Conservation (phyloP, 2,888 invertebrate genomes). For the Orgyia antiqua region DNA sequence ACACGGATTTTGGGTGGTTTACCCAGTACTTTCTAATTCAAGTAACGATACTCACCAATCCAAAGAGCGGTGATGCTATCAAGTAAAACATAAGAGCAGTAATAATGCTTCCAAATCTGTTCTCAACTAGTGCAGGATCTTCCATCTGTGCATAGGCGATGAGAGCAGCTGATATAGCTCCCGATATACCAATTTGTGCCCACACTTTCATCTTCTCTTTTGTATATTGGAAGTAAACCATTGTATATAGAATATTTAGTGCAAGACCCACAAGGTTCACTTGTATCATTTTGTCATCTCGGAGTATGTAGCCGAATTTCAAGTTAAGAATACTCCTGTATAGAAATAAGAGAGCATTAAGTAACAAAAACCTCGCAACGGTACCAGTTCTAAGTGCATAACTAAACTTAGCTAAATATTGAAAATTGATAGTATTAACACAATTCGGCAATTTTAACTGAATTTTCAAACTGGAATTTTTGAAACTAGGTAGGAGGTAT, state of each 20-base stretch:
- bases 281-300: constrained; percentile 86
- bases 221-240: constrained; percentile 82
- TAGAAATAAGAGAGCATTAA: too few relatives aligned
- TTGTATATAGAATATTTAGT: constrained; percentile 82
- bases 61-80: constrained; percentile 84
- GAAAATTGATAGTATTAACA: too few relatives aligned
- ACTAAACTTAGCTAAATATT: too few relatives aligned
- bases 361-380: too few relatives aligned
- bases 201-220: constrained; percentile 72
- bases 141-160: constrained; percentile 83
- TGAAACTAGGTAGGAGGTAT: too few relatives aligned
- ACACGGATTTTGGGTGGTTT: too few relatives aligned
- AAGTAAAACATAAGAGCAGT: constrained; percentile 82
- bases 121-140: constrained; percentile 80
- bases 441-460: too few relatives aligned
- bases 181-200: constrained; percentile 75
- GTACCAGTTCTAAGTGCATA: too few relatives aligned
- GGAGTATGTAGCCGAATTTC: constrained; percentile 84
- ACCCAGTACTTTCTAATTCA: too few relatives aligned
- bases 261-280: constrained; percentile 87
- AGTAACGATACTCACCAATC: constrained; percentile 82
- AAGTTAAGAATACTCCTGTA: constrained; percentile 86
- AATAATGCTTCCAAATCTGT: constrained; percentile 83
- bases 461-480: too few relatives aligned
- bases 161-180: constrained; percentile 76